These are phyloP conservation scores for Baryphthengus martii DNA, from an alignment of 2,113 vertebrate species.

Conservation along the genomic window DNA sequence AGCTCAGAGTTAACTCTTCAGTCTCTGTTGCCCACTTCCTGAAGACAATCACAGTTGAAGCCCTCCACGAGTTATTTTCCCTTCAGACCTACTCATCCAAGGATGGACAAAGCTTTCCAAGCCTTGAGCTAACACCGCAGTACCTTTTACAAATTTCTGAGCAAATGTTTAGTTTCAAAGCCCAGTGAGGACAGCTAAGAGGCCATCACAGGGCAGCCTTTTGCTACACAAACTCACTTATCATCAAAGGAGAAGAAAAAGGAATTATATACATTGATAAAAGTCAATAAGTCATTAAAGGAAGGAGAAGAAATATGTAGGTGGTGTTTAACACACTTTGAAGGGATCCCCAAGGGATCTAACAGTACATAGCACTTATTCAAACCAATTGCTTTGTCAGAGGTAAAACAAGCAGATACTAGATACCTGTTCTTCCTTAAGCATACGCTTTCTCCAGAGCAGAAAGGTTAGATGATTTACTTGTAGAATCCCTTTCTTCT, in stretches of 20 bases:
- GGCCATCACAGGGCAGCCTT: neutral
- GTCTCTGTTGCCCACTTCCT: neutral
- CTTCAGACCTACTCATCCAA: neutral
- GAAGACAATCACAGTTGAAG: neutral
- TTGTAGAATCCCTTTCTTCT: neutral
- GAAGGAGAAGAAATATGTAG: neutral
- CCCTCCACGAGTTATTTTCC: neutral
- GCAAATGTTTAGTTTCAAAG: conserved; percentile 14
- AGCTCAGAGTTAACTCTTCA: neutral
- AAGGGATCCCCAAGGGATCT: neutral
- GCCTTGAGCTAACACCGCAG: neutral
- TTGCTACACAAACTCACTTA: conserved; percentile 39
- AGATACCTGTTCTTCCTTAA: neutral
- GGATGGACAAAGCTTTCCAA: neutral
- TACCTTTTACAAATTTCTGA: neutral
- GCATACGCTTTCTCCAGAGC: neutral
- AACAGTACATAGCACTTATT: neutral
- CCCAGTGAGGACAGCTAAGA: neutral
- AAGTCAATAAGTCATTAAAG: neutral
- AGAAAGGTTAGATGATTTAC: neutral
- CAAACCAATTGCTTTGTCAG: neutral
- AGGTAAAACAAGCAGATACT: neutral
- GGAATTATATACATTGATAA: neutral
- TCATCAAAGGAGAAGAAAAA: conserved; percentile 11
- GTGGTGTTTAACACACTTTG: neutral